These are phyloP conservation scores for Trissolcus brochymenae DNA, from an alignment of 2,888 invertebrate genomes.

Conservation along the genomic window DNA sequence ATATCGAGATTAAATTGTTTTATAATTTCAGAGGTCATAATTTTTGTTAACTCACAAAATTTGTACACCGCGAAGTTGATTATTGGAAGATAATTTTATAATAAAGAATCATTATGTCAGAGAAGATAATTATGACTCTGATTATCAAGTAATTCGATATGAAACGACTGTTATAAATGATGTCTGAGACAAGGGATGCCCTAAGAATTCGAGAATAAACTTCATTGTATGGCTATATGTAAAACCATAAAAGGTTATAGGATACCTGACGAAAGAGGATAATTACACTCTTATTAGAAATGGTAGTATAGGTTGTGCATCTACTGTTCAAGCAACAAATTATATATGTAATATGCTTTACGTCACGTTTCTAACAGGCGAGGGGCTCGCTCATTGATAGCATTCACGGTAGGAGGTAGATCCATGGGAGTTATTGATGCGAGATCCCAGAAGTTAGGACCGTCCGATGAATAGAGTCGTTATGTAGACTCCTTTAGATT, in stretches of 20 bases:
- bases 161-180: slow-evolving; percentile 10
- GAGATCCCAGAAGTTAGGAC: slow-evolving; percentile 57
- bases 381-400: slow-evolving; percentile 59
- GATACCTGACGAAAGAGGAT: slow-evolving; percentile 52
- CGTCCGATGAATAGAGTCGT: slow-evolving; percentile 58
- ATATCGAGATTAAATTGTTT: no score
- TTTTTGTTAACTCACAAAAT: no score
- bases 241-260: slow-evolving; percentile 28
- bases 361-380: slow-evolving; percentile 56
- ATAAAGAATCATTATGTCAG: no score
- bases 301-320: slow-evolving; percentile 49
- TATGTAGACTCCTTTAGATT: slow-evolving; percentile 58
- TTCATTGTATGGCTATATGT: slow-evolving; percentile 31
- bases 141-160: slow-evolving; percentile 12
- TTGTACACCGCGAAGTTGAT: no score
- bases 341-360: slow-evolving; percentile 60
- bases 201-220: neutral
- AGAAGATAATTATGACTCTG: neutral
- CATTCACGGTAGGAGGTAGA: slow-evolving; percentile 57
- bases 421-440: slow-evolving; percentile 57
- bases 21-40: no score
- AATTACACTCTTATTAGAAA: slow-evolving; percentile 57
- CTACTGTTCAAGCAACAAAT: slow-evolving; percentile 57
- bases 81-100: no score
- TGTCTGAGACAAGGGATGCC: no score